A percentile compares a stretch with the other conserved stretches of the same genome.
Conservation (phyloP, 2,888 invertebrate genomes). For the Crepidodera aurea region DNA sequence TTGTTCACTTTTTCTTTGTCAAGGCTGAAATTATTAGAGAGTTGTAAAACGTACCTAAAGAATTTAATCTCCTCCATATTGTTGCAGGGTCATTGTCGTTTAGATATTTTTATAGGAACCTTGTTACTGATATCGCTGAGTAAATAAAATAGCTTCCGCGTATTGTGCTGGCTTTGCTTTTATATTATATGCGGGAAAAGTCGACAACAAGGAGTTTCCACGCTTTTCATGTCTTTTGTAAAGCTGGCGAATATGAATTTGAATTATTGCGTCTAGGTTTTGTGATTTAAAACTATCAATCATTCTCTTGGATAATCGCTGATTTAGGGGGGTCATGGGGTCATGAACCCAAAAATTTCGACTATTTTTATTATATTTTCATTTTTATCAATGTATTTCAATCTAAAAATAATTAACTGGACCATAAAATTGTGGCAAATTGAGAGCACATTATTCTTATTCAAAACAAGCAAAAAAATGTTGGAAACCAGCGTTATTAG, state of each 20-base stretch:
- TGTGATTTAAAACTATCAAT: no score
- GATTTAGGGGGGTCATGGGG: no score
- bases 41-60: slow-evolving; percentile 30
- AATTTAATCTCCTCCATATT: slow-evolving; percentile 19
- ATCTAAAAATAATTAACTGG: no score
- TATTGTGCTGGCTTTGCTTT: slow-evolving; percentile 8
- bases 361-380: no score
- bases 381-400: no score
- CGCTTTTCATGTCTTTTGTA: slow-evolving; percentile 7
- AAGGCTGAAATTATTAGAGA: slow-evolving; percentile 41
- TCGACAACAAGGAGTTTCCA: slow-evolving; percentile 2
- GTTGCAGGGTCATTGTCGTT: slow-evolving; percentile 13
- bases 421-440: no score
- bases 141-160: slow-evolving; percentile 12
- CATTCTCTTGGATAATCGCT: no score
- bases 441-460: no score
- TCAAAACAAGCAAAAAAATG: no score
- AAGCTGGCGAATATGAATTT: slow-evolving; percentile 20
- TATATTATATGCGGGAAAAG: slow-evolving; percentile 6
- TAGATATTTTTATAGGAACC: slow-evolving; percentile 18
- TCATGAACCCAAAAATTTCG: no score
- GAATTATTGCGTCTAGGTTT: not conserved
- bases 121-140: slow-evolving; percentile 21
- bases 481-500: no score
- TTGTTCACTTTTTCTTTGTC: slow-evolving; percentile 40